A percentile compares a stretch with the other conserved stretches of the same genome.
Evolutionary conservation across 2,797 vertebrate genomes (phyloP).

Genomic region (Trichosurus vulpecula): DNA sequence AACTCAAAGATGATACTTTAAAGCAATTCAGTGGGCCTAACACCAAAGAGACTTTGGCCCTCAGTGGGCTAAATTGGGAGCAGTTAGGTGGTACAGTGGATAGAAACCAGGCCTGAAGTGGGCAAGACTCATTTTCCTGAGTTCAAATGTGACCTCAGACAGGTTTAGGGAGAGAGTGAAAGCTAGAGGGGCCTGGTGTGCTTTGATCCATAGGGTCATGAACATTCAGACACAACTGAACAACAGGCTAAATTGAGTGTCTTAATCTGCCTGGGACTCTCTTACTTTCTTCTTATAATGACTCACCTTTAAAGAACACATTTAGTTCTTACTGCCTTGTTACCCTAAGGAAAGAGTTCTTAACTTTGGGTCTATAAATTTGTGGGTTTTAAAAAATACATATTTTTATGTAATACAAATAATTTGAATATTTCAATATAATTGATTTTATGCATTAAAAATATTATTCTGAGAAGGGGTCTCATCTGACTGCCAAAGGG

Average conservation of each 20-base stretch:
- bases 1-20: background rate
- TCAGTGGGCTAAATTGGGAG: background rate
- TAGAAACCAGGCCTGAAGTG: background rate
- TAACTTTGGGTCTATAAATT: background rate
- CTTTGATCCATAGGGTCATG: background rate
- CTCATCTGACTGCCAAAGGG: background rate
- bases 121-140: background rate
- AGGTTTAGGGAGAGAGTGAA: background rate
- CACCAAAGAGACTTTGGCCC: background rate
- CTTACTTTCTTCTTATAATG: background rate
- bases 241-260: background rate
- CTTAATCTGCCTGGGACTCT: background rate
- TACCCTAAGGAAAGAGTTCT: background rate
- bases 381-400: background rate
- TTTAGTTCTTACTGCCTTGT: background rate
- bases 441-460: background rate
- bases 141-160: background rate
- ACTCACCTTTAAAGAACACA: background rate
- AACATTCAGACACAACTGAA: background rate
- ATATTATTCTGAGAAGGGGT: background rate
- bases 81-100: background rate
- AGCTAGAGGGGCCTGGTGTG: background rate
- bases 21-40: background rate
- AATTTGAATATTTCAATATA: background rate
- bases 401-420: background rate